Evolutionary conservation across 1,140 invertebrate species (phyloP), one percentile per base, ranked within the genome.

Genomic region (Centruroides vittatus): DNA sequence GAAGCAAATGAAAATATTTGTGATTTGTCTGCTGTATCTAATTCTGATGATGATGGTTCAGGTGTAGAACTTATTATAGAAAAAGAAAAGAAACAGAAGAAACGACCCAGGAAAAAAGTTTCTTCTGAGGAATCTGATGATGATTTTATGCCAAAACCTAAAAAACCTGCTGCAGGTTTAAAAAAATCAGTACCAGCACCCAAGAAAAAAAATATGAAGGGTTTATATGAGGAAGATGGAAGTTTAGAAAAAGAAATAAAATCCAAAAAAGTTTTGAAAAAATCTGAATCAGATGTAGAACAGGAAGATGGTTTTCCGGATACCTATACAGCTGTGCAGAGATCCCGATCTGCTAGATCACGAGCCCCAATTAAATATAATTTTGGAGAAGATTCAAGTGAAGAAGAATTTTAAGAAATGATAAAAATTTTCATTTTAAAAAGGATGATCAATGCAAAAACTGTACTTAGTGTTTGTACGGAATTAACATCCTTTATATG

Each of bases 141-240:
- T 50, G 71, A 70, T 6, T 66, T 68, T 52, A 65, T 61, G 13
- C 55, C 54, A 5, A 61, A 62, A 55, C 61, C 60, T 35, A 64
- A 62, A 58, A 62, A 65, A 56, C 59, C 61, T 52, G 47, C 62
- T 3, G 52, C 57, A n/a, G 54, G 58, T n/a, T 65, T 65, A 4
- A 73, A 73, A 56, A 56, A 64, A 41, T 52, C 59, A 41, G 66
- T 70, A 35, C 64, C 68, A 4, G 7, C 65, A 0, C 73, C 72
- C 53, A 73, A 74, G 35, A 75, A 73, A 57, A 48, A 47, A 3
- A 6, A 13, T 6, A 63, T 67, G 52, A 67, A 68, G 4, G 70
- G 70, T 7, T 69, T 67, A 48, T 73, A 73, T 5, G 69, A 73
- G 3, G 69, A 68, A 0, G 74, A 74, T 10, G 72, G 7, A 70